Conservation (phyloP, 2,888 invertebrate species). For the Stomorhina lunata region DNA sequence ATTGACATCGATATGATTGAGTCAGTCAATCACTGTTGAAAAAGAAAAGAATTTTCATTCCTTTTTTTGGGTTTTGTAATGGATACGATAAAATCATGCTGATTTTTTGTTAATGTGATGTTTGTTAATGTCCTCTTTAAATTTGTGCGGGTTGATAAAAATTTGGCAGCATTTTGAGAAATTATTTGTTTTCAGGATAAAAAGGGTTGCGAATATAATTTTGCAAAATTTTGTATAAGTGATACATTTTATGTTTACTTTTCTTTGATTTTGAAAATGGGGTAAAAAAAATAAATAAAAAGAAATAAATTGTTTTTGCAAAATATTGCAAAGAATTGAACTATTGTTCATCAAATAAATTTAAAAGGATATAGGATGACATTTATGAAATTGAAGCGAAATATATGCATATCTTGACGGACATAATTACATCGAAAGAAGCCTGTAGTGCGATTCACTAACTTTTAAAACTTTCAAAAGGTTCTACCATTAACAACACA, state of each 20-base stretch:
- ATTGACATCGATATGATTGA: constrained; percentile 70
- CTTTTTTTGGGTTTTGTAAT: neutral
- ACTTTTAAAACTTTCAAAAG: no score
- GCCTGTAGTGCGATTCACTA: no score
- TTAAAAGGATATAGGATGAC: no score
- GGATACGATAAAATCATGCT: neutral
- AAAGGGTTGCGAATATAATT: constrained; percentile 14
- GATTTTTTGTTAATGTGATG: neutral
- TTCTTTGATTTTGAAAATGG: no score
- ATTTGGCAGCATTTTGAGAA: neutral
- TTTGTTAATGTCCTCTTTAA: neutral
- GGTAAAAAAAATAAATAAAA: no score
- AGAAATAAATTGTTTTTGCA: no score
- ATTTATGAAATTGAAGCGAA: no score
- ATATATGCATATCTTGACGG: no score
- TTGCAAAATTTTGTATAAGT: neutral
- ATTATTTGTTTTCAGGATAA: neutral
- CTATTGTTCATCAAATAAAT: no score
- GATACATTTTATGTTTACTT: neutral
- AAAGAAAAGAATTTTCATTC: constrained; percentile 14
- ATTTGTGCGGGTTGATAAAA: neutral
- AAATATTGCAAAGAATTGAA: no score
- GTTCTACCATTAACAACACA: no score
- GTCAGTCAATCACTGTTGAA: constrained; percentile 71
- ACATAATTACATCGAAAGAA: no score